phyloP scores from a whole-genome alignment of 2,888 invertebrate genomes.

The Antheraea assamensis region DNA sequence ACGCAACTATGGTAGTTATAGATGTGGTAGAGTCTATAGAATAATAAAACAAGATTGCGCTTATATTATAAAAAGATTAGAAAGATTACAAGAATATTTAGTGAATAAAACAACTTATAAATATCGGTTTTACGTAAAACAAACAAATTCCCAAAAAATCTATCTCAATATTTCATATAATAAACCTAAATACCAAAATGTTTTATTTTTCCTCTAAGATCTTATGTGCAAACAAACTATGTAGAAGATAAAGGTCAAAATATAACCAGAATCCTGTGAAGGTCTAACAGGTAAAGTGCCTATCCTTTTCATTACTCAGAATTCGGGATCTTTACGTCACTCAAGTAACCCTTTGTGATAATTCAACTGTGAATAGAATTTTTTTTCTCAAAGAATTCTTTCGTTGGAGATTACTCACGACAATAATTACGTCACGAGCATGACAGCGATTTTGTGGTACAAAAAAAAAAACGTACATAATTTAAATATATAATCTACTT shows the following conservation, averaged over 20 bases:
- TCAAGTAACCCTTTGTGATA: slow-evolving; percentile 48
- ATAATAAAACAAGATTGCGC: no score
- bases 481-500: no score
- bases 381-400: slow-evolving; percentile 35
- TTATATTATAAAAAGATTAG: no score
- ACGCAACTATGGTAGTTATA: no score
- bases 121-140: neutral
- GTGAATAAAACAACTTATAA: neutral
- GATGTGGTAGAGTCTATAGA: no score
- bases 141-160: neutral
- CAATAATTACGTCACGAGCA: neutral
- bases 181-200: slow-evolving; percentile 12
- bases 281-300: slow-evolving; percentile 35
- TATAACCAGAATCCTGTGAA: slow-evolving; percentile 22
- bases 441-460: neutral
- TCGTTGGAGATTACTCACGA: slow-evolving; percentile 22
- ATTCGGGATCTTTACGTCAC: slow-evolving; percentile 41
- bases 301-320: slow-evolving; percentile 37
- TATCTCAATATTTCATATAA: slow-evolving; percentile 7
- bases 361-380: slow-evolving; percentile 57
- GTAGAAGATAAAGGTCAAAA: slow-evolving; percentile 13
- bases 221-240: slow-evolving; percentile 11
- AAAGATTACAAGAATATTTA: no score
- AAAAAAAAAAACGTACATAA: neutral
- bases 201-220: slow-evolving; percentile 7